These are phyloP conservation scores for Rhadina sibilatrix DNA, from an alignment of 2,113 vertebrate species.

Conservation along the genomic window DNA sequence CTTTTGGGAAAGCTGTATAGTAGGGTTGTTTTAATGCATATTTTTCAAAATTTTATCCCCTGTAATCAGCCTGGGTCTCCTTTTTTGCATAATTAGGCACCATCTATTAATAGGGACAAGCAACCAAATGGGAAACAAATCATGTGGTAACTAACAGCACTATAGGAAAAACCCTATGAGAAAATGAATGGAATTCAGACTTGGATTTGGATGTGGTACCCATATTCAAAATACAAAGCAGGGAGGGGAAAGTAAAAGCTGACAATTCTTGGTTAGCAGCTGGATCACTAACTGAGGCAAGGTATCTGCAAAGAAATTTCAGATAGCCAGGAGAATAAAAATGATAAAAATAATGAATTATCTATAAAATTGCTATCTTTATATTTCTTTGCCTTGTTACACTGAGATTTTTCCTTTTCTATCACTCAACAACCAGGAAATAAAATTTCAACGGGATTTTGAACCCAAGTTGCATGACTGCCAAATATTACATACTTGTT, in stretches of 20 bases:
- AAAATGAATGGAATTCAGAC: not conserved
- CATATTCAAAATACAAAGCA: not conserved
- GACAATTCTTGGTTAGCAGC: not conserved
- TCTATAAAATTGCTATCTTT: not conserved
- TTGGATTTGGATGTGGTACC: not conserved
- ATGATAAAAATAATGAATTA: not conserved
- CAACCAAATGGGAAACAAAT: not conserved
- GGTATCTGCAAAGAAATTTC: not conserved
- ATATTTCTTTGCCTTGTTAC: not conserved
- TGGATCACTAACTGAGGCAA: not conserved
- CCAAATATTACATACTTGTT: not conserved
- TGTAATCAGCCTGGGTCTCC: not conserved
- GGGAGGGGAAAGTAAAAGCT: not conserved
- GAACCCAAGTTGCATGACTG: not conserved
- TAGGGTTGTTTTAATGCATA: not conserved
- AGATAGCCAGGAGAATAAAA: not conserved
- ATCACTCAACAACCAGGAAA: not conserved
- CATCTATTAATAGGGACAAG: not conserved
- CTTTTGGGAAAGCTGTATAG: not conserved
- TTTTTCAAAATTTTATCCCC: not conserved
- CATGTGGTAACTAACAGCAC: not conserved
- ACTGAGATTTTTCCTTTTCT: not conserved
- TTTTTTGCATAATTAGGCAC: not conserved
- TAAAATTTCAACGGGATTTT: not conserved
- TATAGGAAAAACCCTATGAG: not conserved